phyloP scores from a whole-genome alignment of 2,797 vertebrate genomes.

The Distichodus sexfasciatus region DNA sequence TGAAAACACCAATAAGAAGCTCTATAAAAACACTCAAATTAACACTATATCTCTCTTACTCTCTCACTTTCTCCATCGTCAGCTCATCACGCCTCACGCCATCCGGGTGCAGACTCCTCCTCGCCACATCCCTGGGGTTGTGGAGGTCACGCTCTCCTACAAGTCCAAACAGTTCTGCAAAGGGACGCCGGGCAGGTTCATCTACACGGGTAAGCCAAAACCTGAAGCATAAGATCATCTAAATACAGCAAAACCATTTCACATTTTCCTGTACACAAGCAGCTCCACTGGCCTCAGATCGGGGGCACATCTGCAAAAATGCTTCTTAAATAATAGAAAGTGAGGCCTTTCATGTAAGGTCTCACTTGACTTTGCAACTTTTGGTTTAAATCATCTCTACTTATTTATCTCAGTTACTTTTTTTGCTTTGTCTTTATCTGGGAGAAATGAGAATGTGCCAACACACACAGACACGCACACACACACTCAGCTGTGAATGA shows the following conservation, averaged over 20 bases:
- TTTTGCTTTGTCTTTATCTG: neutral
- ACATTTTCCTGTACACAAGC: neutral
- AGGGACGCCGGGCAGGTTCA: constrained; percentile 95
- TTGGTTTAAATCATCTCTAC: neutral
- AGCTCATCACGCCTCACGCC: constrained; percentile 78
- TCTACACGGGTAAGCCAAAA: constrained; percentile 90
- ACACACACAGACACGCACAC: neutral
- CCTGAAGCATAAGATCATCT: neutral
- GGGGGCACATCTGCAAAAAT: neutral
- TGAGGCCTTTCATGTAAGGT: neutral
- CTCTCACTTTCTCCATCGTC: neutral
- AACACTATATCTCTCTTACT: constrained; percentile 45
- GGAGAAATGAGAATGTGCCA: too few species aligned
- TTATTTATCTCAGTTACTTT: neutral
- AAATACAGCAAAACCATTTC: neutral
- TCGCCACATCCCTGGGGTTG: constrained; percentile 85
- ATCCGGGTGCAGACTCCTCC: constrained; percentile 79
- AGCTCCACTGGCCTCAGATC: neutral
- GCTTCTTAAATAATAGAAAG: too few species aligned
- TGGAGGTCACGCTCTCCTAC: constrained; percentile 98
- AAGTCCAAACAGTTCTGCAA: constrained; percentile 99
- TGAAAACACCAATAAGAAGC: too few species aligned
- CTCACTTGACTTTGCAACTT: neutral
- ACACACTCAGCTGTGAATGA: too few species aligned
- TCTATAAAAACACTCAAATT: too few species aligned